A percentile compares a stretch with the other conserved stretches of the same genome.
Evolutionary conservation across 30 jellyfish, hydroid and myxozoan genomes (phyloP).

Genomic region (Mastigias papua): DNA sequence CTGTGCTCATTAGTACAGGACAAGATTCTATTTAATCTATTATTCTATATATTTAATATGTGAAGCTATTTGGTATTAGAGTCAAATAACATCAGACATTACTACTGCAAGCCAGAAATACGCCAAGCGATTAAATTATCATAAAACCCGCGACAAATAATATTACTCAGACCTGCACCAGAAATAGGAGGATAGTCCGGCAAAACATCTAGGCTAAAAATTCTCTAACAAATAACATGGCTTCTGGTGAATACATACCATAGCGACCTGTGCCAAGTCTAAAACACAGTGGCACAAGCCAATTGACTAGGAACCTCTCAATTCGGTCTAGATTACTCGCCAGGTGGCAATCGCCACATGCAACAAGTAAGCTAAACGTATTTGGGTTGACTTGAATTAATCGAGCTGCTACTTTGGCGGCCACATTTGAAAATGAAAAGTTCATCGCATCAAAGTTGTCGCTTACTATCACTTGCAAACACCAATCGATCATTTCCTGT

Average conservation of each 20-base stretch:
- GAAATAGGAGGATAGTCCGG: too few relatives aligned
- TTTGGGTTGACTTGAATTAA: slow-evolving; percentile 68
- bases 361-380: slow-evolving; percentile 35
- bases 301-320: slow-evolving; percentile 79
- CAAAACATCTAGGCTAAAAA: too few relatives aligned
- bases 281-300: slow-evolving; percentile 94
- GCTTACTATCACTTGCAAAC: slow-evolving; percentile 62
- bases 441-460: slow-evolving; percentile 13
- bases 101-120: too few relatives aligned
- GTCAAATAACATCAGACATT: too few relatives aligned
- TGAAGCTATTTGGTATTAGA: too few relatives aligned
- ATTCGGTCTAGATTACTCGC: slow-evolving; percentile 29
- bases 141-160: too few relatives aligned
- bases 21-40: too few relatives aligned
- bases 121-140: too few relatives aligned
- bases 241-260: slow-evolving; percentile 64
- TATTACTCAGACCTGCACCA: too few relatives aligned
- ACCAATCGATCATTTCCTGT: slow-evolving; percentile 58
- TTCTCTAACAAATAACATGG: not conserved
- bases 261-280: slow-evolving; percentile 93
- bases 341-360: slow-evolving; percentile 59
- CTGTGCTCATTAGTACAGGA: too few relatives aligned
- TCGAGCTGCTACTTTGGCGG: slow-evolving; percentile 91
- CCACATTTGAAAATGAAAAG: slow-evolving; percentile 64
- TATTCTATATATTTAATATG: too few relatives aligned